Evolutionary conservation across 1,140 invertebrate genomes (phyloP).

Genomic region (Microvelia longipes): DNA sequence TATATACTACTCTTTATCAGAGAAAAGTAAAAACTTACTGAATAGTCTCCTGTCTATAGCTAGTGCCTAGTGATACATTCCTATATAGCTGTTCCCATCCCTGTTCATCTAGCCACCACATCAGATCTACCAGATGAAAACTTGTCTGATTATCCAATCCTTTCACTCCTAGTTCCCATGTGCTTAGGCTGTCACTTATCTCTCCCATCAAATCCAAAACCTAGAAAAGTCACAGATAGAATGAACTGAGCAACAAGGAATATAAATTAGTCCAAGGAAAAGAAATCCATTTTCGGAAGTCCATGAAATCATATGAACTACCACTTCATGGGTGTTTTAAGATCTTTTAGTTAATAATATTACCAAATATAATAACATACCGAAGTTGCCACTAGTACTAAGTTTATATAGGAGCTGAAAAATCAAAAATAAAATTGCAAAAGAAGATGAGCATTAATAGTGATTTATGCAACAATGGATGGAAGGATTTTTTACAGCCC

Average conservation of each 20-base stretch:
- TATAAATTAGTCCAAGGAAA: slow-evolving; percentile 25
- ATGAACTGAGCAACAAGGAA: slow-evolving; percentile 25
- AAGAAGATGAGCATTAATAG: too few species aligned
- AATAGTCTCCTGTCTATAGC: slow-evolving; percentile 43
- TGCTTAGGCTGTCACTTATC: slow-evolving; percentile 31
- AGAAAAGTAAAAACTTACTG: slow-evolving; percentile 22
- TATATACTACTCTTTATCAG: not conserved
- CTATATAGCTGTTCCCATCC: slow-evolving; percentile 36
- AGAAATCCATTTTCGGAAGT: not conserved
- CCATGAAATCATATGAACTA: too few species aligned
- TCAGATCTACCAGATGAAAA: slow-evolving; percentile 32
- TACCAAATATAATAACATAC: too few species aligned
- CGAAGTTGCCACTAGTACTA: too few species aligned
- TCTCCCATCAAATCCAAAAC: slow-evolving; percentile 26
- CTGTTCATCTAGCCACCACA: slow-evolving; percentile 36
- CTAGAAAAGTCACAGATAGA: slow-evolving; percentile 25
- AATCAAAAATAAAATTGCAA: too few species aligned
- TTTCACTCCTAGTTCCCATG: slow-evolving; percentile 30
- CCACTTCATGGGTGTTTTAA: not conserved
- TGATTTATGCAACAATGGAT: too few species aligned
- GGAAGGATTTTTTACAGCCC: too few species aligned
- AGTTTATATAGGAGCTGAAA: too few species aligned
- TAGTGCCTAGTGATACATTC: slow-evolving; percentile 41
- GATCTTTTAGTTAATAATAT: not conserved
- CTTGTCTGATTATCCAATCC: slow-evolving; percentile 33